These are phyloP conservation scores for Nycteola revayana DNA, from an alignment of 2,888 invertebrate species.

Conservation along the genomic window DNA sequence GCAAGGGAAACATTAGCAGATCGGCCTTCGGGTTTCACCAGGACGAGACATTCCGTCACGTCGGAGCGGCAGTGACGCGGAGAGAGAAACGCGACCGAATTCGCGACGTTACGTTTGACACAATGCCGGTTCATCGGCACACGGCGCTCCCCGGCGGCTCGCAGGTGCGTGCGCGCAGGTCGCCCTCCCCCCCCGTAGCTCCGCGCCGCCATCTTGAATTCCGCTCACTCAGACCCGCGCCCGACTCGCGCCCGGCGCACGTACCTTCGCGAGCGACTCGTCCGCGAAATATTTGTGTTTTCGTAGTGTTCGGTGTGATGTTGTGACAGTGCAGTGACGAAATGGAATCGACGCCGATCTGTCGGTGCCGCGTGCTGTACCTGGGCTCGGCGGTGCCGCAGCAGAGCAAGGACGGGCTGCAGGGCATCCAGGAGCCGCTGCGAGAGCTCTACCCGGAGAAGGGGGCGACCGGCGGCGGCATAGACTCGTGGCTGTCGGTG, in stretches of 20 bases:
- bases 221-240: constrained; percentile 78
- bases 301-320: constrained; percentile 66
- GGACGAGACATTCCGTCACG: constrained; percentile 73
- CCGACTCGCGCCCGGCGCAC: constrained; percentile 69
- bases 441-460: constrained; percentile 97
- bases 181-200: constrained; percentile 35
- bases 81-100: constrained; percentile 76
- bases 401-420: constrained; percentile 98
- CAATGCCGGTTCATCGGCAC: constrained; percentile 77
- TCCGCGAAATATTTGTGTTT: constrained; percentile 50
- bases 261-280: constrained; percentile 43
- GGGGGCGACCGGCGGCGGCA: constrained; percentile 93
- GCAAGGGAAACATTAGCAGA: constrained; percentile 37
- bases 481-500: constrained; percentile 98
- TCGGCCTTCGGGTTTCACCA: constrained; percentile 74
- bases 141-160: constrained; percentile 51
- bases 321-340: constrained; percentile 73
- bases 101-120: constrained; percentile 75
- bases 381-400: constrained; percentile 98
- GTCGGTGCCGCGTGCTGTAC: constrained; percentile 97
- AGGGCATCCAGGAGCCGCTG: constrained; percentile 98
- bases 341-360: constrained; percentile 94
- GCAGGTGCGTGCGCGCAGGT: constrained; percentile 75
- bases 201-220: constrained; percentile 72
- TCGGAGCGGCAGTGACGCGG: constrained; percentile 51